phyloP scores from a whole-genome alignment of 2,797 vertebrate genomes.

The Danio albolineatus region DNA sequence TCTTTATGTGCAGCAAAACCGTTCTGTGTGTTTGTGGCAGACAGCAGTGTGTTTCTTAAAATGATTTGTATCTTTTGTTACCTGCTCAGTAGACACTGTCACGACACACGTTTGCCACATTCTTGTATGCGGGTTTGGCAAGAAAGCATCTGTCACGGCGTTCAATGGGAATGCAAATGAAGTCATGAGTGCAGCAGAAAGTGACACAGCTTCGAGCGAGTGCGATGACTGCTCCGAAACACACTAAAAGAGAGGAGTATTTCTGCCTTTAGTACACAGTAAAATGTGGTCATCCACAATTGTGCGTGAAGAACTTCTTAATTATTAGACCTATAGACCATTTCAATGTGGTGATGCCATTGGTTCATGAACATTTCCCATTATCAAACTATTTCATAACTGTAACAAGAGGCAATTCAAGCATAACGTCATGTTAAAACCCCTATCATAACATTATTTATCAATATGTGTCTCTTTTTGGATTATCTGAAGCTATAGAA shows the following conservation, averaged over 20 bases:
- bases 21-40: neutral
- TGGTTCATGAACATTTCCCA: too few relatives aligned
- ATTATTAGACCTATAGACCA: neutral
- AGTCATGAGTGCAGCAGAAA: slow-evolving; percentile 55
- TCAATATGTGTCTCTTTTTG: too few relatives aligned
- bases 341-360: too few relatives aligned
- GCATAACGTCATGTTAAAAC: too few relatives aligned
- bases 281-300: neutral
- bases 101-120: neutral
- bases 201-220: slow-evolving; percentile 60
- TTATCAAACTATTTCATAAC: too few relatives aligned
- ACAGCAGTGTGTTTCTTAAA: neutral
- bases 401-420: too few relatives aligned
- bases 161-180: slow-evolving; percentile 22
- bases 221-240: slow-evolving; percentile 65
- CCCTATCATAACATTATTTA: too few relatives aligned
- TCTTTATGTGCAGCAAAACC: neutral
- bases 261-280: neutral
- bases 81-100: neutral
- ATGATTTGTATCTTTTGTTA: slow-evolving; percentile 4
- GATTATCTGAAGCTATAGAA: too few relatives aligned
- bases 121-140: neutral
- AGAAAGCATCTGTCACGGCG: slow-evolving; percentile 1
- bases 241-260: slow-evolving; percentile 51
- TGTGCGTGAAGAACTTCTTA: neutral